Conservation (phyloP, 1,140 invertebrate species). For the Zaprionus kolodkinae region DNA sequence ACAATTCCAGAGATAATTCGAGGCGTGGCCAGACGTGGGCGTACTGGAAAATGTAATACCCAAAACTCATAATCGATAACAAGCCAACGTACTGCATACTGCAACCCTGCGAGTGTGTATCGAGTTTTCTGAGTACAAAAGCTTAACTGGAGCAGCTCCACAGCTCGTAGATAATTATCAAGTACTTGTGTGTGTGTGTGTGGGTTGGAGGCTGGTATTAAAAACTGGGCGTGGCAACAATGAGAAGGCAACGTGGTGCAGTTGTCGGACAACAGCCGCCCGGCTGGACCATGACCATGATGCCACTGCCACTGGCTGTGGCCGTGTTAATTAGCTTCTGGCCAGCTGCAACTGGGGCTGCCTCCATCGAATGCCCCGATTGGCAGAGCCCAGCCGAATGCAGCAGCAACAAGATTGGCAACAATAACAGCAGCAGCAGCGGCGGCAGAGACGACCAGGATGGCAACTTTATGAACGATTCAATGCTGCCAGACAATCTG, state of each 20-base stretch:
- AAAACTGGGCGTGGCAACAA: slow-evolving; percentile 28
- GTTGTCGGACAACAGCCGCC: too few species aligned
- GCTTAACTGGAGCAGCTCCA: slow-evolving; percentile 14
- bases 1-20: not conserved
- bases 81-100: too few species aligned
- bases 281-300: not conserved
- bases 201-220: slow-evolving; percentile 8
- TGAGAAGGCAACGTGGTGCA: not conserved
- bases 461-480: slow-evolving; percentile 25
- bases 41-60: slow-evolving; percentile 29
- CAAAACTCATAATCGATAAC: slow-evolving; percentile 5
- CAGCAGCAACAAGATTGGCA: slow-evolving; percentile 21
- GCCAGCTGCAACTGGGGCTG: slow-evolving; percentile 15
- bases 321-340: slow-evolving; percentile 40
- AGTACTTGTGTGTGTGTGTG: slow-evolving; percentile 6
- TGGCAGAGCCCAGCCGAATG: slow-evolving; percentile 49
- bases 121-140: slow-evolving; percentile 4
- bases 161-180: slow-evolving; percentile 29
- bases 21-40: slow-evolving; percentile 6
- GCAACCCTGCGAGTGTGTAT: not conserved
- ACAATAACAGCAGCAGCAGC: slow-evolving; percentile 19
- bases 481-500: slow-evolving; percentile 56
- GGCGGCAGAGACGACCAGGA: not conserved
- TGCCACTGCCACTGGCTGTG: slow-evolving; percentile 10
- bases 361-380: slow-evolving; percentile 40